phyloP scores from a whole-genome alignment of 2,888 invertebrate genomes.

The Tromatobia lineatoria region DNA sequence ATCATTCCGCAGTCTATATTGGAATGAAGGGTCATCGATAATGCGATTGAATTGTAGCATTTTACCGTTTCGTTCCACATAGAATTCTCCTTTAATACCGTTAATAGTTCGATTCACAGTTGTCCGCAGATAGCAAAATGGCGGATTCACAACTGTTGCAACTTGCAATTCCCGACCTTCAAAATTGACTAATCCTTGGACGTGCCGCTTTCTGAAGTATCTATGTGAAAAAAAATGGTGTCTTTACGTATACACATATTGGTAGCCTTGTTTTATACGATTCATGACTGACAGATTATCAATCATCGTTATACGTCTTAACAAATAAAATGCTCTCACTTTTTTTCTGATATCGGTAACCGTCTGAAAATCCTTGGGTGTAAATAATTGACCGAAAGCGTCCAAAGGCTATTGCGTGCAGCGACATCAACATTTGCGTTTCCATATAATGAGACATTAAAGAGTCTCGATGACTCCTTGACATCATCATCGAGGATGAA shows the following conservation, averaged over 20 bases:
- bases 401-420: conserved; percentile 75
- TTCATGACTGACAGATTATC: too few relatives aligned
- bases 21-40: neutral
- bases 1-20: neutral
- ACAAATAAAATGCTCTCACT: too few relatives aligned
- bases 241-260: too few relatives aligned
- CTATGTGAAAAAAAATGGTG: conserved; percentile 57
- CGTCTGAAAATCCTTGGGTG: conserved; percentile 73
- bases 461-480: conserved; percentile 66
- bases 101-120: conserved; percentile 75
- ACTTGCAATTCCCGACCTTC: conserved; percentile 75
- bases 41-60: neutral
- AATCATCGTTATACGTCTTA: too few relatives aligned
- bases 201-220: conserved; percentile 67
- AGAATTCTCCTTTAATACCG: conserved; percentile 74
- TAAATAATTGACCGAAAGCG: conserved; percentile 77
- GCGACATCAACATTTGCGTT: conserved; percentile 76
- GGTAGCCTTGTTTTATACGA: too few relatives aligned
- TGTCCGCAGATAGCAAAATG: conserved; percentile 75
- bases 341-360: conserved; percentile 70
- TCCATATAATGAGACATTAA: conserved; percentile 74
- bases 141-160: conserved; percentile 76
- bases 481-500: conserved; percentile 72
- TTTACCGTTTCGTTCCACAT: conserved; percentile 73
- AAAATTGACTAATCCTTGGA: conserved; percentile 72